A percentile compares a stretch with the other conserved stretches of the same genome.
Evolutionary conservation across 2,888 invertebrate species (phyloP).

Genomic region (Temnothorax unifasciatus): DNA sequence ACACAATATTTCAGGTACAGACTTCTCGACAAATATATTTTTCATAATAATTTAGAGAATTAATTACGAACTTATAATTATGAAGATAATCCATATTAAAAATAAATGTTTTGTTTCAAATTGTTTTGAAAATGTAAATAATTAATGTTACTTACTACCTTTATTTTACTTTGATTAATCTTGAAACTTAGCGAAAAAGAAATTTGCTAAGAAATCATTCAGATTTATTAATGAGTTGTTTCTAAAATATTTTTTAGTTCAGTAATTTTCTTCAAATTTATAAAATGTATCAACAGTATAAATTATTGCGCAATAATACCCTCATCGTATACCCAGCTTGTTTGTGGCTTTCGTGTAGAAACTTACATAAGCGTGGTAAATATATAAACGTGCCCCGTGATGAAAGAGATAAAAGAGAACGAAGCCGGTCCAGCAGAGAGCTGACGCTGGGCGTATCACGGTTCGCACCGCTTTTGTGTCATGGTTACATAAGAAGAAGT

Average conservation of each 20-base stretch:
- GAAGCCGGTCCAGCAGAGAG: conserved; percentile 25
- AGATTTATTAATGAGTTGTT: not conserved
- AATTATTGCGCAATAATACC: conserved; percentile 31
- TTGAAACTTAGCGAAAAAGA: not conserved
- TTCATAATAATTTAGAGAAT: not conserved
- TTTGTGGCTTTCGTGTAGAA: conserved; percentile 1
- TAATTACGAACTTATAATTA: not conserved
- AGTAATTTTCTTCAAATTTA: not conserved
- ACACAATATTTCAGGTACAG: not conserved
- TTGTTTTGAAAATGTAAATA: not conserved
- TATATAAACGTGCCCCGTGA: conserved; percentile 8
- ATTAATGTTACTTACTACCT: not conserved
- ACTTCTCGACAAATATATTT: not conserved
- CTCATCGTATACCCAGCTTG: not conserved
- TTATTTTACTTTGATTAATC: not conserved
- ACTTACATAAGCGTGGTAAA: conserved; percentile 10
- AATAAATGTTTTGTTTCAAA: not conserved
- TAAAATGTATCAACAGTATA: not conserved
- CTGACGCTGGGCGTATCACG: conserved; percentile 34
- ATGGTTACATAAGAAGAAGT: conserved; percentile 40
- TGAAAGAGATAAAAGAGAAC: conserved; percentile 39
- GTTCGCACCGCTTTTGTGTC: conserved; percentile 28
- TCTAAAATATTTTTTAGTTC: not conserved
- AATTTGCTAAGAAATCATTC: not conserved
- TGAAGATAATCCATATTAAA: not conserved